phyloP scores from a whole-genome alignment of 1,140 invertebrate genomes.

The Aphis craccivora region DNA sequence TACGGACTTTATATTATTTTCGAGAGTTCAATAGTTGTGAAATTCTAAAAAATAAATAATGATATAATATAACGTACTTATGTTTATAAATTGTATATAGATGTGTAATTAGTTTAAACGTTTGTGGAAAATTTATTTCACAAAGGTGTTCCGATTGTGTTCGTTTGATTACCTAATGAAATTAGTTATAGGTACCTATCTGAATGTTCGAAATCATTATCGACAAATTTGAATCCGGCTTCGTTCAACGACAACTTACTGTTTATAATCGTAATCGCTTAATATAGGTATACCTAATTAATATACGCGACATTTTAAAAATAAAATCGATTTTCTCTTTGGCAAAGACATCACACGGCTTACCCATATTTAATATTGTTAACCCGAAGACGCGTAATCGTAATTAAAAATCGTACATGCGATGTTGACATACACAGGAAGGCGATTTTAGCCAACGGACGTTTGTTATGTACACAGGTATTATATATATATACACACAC shows the following conservation, averaged over 20 bases:
- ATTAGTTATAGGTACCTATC: neutral
- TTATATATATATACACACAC: neutral
- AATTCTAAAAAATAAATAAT: slow-evolving; percentile 29
- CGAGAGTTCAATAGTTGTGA: slow-evolving; percentile 14
- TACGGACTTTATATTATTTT: slow-evolving; percentile 28
- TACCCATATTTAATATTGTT: neutral
- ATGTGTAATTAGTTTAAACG: neutral
- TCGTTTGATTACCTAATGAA: neutral
- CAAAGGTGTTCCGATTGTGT: neutral
- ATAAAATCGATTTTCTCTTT: neutral
- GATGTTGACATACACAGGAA: neutral
- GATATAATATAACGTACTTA: neutral
- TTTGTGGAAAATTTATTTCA: neutral
- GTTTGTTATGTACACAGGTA: neutral
- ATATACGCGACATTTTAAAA: neutral
- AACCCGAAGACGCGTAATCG: neutral
- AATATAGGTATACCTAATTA: neutral
- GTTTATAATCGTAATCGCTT: neutral
- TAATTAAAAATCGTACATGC: neutral
- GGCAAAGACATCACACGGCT: neutral
- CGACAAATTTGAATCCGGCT: neutral
- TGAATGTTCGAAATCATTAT: neutral
- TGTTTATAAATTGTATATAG: neutral
- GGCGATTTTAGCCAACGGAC: neutral
- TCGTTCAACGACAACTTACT: neutral